Evolutionary conservation across 2,797 vertebrate genomes (phyloP), one percentile per base, ranked within the genome.

Genomic region (Oreortyx pictus): DNA sequence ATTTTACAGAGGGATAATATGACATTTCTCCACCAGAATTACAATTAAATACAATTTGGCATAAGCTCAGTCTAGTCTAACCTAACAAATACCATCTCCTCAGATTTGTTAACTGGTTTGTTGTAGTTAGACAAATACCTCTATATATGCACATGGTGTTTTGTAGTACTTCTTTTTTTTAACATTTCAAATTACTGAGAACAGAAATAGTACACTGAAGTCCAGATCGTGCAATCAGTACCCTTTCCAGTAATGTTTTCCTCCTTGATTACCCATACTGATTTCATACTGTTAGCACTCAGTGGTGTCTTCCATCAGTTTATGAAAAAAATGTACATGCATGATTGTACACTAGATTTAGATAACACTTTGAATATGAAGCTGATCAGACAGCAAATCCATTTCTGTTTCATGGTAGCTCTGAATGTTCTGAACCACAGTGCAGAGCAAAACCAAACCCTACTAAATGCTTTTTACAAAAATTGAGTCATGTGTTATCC

Each of bases 1-100:
- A 66, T 95, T 96, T 97, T 78, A 87, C 14, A 92, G 73, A 72
- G 50, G 79, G 67, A 80, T 87, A 90, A 92, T 56, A 77, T 43
- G 60, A 74, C 61, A 67, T 43, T 81, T 93, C 77, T 85, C n/a
- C 27, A 65, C n/a, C 60, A 89, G 76, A 91, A 83, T n/a, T 49
- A 87, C 33, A 80, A 25, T 89, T 83, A 88, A 86, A 94, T 92
- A 67, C 64, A 93, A 49, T 22, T 27, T 86, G 80, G 11, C 56
- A 54, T 82, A 94, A 95, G 80, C 39, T 89, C 46, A 72, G 31
- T 23, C 46, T 71, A 66, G 86, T 82, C 79, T 86, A 89, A 83
- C 50, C 76, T 92, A 94, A 88, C 41, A 92, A 92, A 96, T 33
- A 82, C 8, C 16, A 66, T 7, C 6, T 81, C 56, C 65, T 79